phyloP scores from a whole-genome alignment of 2,888 invertebrate genomes.

The Cacoxenus indagator region DNA sequence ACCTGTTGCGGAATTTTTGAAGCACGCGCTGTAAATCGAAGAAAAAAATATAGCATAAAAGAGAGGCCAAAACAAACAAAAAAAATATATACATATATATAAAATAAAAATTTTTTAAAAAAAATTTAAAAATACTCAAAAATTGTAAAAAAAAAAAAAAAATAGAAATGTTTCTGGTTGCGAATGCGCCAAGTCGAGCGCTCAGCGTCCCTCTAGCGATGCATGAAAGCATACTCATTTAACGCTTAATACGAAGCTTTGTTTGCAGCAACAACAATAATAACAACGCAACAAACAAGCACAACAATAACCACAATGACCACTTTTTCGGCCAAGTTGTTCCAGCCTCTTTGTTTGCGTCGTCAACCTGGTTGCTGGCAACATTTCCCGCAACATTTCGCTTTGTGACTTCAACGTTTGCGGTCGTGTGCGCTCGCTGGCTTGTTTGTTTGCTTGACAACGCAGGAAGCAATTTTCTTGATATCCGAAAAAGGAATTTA shows the following conservation, averaged over 20 bases:
- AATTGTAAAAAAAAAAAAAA: conserved; percentile 30
- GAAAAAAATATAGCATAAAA: no score
- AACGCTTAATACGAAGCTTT: conserved; percentile 4
- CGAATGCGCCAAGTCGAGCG: no score
- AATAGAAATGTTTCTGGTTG: conserved; percentile 23
- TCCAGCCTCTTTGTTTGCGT: conserved; percentile 26
- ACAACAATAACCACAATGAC: neutral
- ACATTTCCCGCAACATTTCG: conserved; percentile 48
- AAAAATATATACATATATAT: neutral
- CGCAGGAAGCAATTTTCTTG: no score
- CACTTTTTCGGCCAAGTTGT: neutral
- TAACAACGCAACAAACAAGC: neutral
- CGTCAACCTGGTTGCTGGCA: conserved; percentile 40
- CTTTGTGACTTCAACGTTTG: conserved; percentile 40
- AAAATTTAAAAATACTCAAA: conserved; percentile 21
- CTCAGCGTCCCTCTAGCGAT: neutral
- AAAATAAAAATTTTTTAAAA: conserved; percentile 32
- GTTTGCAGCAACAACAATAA: neutral
- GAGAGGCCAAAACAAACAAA: neutral
- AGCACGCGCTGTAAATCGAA: conserved; percentile 10
- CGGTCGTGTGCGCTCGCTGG: conserved; percentile 37
- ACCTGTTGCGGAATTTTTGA: conserved; percentile 47
- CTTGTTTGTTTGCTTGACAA: no score
- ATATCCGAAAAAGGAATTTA: neutral
- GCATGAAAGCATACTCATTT: neutral